phyloP scores from a whole-genome alignment of 1,140 invertebrate species.

The Tenebrio molitor region DNA sequence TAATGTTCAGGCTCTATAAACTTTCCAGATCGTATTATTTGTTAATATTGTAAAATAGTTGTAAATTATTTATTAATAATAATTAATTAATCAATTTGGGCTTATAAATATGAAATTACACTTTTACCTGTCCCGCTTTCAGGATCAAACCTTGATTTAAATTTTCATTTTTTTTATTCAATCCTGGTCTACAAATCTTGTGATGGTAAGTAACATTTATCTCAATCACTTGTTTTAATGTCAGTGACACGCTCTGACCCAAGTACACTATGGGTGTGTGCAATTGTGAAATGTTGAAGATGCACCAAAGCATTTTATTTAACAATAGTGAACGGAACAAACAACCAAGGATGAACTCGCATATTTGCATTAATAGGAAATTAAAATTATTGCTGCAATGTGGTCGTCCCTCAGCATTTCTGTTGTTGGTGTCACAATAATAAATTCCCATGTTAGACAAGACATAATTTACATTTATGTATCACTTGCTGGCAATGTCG shows the following conservation, averaged over 20 bases:
- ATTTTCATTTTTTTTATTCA: too few species aligned
- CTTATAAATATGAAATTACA: too few species aligned
- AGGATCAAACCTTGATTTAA: too few species aligned
- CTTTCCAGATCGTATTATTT: too few species aligned
- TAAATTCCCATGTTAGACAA: conserved; percentile 29
- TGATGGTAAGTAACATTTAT: conserved; percentile 8
- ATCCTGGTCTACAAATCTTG: too few species aligned
- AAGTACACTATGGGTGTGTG: conserved; percentile 34
- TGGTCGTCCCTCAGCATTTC: conserved; percentile 25
- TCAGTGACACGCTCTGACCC: conserved; percentile 39
- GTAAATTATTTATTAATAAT: too few species aligned
- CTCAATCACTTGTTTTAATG: conserved; percentile 10
- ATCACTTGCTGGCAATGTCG: conserved; percentile 20
- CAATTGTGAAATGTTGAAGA: conserved; percentile 32
- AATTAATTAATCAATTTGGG: too few species aligned
- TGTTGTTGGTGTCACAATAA: conserved; percentile 13
- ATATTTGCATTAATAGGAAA: conserved; percentile 14
- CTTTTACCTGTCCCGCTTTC: too few species aligned
- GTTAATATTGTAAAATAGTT: too few species aligned
- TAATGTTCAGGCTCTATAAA: too few species aligned
- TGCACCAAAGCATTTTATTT: conserved; percentile 13
- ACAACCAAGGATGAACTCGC: not conserved
- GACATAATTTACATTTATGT: conserved; percentile 34
- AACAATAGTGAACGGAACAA: conserved; percentile 37
- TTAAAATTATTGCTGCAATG: conserved; percentile 7